Evolutionary conservation across 1,140 invertebrate species (phyloP), one percentile per base, ranked within the genome.

Genomic region (Pemphigus obesinymphae): DNA sequence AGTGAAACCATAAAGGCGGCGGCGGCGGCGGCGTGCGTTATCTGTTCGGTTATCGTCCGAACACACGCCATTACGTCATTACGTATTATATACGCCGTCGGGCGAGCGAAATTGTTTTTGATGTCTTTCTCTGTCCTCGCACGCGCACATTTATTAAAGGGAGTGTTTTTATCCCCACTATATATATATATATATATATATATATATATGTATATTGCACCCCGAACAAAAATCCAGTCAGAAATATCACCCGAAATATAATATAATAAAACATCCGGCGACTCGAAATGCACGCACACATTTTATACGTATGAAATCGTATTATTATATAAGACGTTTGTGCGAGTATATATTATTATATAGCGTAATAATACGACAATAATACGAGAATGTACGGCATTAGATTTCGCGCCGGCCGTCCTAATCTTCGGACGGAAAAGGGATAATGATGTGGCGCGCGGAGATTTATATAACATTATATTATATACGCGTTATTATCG

Each of bases 11-110:
- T 40, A 7, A 29, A 40, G 26, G 13, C 40, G 17, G 6, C 20
- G 37, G n/a, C n/a, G 6, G 23, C 5, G 20, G 17, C 17, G 13
- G n/a, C n/a, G n/a, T n/a, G n/a, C 53, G 34, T 58, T 63, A 80
- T 80, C 76, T 40, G 23, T 17, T 43, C 58, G 58, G 75, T 80
- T 80, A 80, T 80, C 76, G 76, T 40, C 76, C 23, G 50, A 80
- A 31, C 76, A 80, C 76, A 80, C 76, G 76, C 76, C 76, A 80
- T 80, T 80, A 80, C 76, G 76, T 80, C 76, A 17, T 82, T 68
- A 82, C 43, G 72, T 48, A 31, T 63, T 48, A 43, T 13, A 23
- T 34, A n/a, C 17, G 37, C 40, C 34, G 6, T 37, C 34, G 23
- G 37, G 23, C 7, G 20, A 68, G 3, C 45, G 76, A 68, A 76